Percentiles rank a stretch among this genome's conserved stretches.
Conservation (phyloP, 2,797 vertebrate species). For the Pachyuromys duprasi region DNA sequence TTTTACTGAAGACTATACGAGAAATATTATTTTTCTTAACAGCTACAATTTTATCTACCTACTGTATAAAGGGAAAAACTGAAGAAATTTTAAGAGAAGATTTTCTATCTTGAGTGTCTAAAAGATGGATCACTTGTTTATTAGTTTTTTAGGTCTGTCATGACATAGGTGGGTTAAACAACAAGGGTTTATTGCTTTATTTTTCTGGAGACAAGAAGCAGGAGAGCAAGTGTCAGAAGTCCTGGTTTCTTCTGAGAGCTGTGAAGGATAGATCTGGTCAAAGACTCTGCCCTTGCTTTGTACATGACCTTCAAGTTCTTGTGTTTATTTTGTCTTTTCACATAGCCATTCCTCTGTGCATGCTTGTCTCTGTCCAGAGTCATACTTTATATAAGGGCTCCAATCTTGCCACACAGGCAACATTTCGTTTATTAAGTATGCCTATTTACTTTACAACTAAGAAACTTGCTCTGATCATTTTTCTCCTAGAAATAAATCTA, state of each 20-base stretch:
- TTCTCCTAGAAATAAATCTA: not conserved
- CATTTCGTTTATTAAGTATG: not conserved
- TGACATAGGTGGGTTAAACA: not conserved
- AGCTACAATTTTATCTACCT: not conserved
- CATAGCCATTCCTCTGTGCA: too few relatives aligned
- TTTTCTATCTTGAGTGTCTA: not conserved
- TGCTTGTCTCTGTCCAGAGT: not conserved
- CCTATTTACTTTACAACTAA: not conserved
- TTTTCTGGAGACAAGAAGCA: not conserved
- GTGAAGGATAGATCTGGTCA: not conserved
- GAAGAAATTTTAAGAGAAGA: not conserved
- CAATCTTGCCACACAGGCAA: accelerated
- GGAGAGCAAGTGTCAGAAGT: not conserved
- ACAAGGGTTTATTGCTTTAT: not conserved
- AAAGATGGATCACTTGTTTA: not conserved
- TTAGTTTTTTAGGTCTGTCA: not conserved
- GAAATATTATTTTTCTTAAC: not conserved
- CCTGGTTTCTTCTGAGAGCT: not conserved
- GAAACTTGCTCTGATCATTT: not conserved
- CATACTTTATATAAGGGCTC: not conserved
- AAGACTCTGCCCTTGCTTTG: not conserved
- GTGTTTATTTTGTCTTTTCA: not conserved
- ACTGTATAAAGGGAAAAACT: not conserved
- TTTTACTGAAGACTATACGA: not conserved
- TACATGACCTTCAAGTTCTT: not conserved